Base-by-base conservation (phyloP, 2,888 invertebrate species). In the Megastigmus dorsalis region DNA sequence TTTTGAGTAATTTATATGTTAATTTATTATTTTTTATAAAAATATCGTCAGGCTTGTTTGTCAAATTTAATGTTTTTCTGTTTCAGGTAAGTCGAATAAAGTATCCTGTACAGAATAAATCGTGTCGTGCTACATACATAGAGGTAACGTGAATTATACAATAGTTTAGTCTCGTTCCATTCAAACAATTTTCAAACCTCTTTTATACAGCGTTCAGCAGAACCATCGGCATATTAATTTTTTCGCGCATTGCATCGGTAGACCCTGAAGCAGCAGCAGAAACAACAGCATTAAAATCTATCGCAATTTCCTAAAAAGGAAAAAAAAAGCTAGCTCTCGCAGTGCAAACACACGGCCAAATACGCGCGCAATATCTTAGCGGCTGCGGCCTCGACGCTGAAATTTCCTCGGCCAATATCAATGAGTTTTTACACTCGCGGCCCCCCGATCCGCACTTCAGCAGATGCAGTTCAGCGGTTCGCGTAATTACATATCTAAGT, bases 71-170 rank as follows among this genome's bases (percentile, higher is more conserved):
- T 62, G 30, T 28, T 26, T 52, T 38, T 43, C 28, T 68, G 18
- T 76, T 76, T 59, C 54, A 75, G 75, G 75, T 75, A 72, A 75
- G 75, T 72, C 4, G 20, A 33, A 13, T 18, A 18, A 28, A 18
- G n/a, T 26, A 4, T n/a, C 9, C 36, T 15, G n/a, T n/a, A n/a
- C n/a, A n/a, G n/a, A n/a, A n/a, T n/a, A n/a, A n/a, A n/a, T n/a
- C n/a, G n/a, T n/a, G n/a, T n/a, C n/a, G n/a, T n/a, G n/a, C n/a
- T n/a, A n/a, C n/a, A n/a, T n/a, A n/a, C n/a, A n/a, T n/a, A n/a
- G n/a, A n/a, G n/a, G 13, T 23, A n/a, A 30, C 45, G 54, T 54
- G 33, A 70, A 62, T 70, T 33, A 3, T 4, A 3, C 18, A 7
- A 28, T 7, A 28, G 26, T 52, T 28, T 1, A n/a, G n/a, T n/a